Evolutionary conservation across 2,888 invertebrate species (phyloP).

Genomic region (Sinopyrophorus schimmeli): DNA sequence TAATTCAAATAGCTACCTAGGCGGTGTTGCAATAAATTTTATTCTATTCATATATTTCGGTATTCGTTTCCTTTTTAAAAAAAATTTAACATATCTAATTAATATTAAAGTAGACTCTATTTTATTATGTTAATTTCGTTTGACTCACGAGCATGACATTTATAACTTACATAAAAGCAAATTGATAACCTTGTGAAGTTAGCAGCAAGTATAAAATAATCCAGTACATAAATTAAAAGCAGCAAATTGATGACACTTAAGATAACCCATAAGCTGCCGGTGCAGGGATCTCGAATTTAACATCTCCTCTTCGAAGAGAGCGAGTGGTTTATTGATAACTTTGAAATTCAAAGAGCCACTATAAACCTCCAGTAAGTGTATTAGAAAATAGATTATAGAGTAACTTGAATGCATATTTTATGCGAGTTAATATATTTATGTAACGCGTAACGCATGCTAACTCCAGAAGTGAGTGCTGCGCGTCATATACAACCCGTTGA

Average conservation of each 20-base stretch:
- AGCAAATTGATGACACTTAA: conserved; percentile 35
- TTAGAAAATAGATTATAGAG: conserved; percentile 5
- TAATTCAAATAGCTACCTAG: no score
- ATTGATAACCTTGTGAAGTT: conserved; percentile 38
- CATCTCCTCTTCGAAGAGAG: no score
- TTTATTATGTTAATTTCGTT: conserved; percentile 19
- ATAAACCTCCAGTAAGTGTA: no score
- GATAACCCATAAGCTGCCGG: conserved; percentile 24
- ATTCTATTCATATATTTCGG: no score
- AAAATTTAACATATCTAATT: no score
- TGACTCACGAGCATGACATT: conserved; percentile 24
- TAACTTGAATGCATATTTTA: conserved; percentile 11
- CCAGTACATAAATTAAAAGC: conserved; percentile 33
- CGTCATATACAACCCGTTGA: conserved; percentile 43
- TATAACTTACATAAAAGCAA: conserved; percentile 26
- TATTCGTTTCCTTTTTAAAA: no score
- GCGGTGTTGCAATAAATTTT: no score
- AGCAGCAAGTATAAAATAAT: conserved; percentile 30
- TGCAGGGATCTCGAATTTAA: no score
- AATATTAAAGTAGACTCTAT: no score
- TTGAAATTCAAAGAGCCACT: no score
- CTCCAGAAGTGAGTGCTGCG: conserved; percentile 25
- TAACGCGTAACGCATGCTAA: conserved; percentile 24
- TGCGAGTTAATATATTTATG: conserved; percentile 8
- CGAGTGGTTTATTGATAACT: no score